phyloP scores from a whole-genome alignment of 2,797 vertebrate genomes.

The Hoplostethus atlanticus region DNA sequence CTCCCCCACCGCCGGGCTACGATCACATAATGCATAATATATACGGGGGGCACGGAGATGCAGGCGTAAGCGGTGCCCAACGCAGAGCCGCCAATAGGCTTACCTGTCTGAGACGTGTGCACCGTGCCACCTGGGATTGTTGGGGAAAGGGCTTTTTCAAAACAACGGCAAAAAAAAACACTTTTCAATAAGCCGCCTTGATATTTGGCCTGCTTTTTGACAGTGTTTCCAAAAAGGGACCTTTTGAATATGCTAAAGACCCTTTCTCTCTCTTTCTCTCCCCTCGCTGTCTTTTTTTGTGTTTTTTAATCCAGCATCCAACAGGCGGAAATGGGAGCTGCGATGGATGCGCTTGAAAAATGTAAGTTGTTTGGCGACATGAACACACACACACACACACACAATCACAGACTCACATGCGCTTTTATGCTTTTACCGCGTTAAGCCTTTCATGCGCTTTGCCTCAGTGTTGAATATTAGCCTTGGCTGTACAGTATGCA shows the following conservation, averaged over 20 bases:
- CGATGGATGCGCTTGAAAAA: conserved; percentile 98
- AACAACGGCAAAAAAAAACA: conserved; percentile 64
- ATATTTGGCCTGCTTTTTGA: conserved; percentile 41
- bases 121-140: conserved; percentile 71
- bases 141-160: conserved; percentile 50
- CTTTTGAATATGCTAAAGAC: conserved; percentile 72
- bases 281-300: conserved; percentile 34
- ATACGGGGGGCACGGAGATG: conserved; percentile 41
- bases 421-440: conserved; percentile 33
- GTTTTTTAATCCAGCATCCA: conserved; percentile 90
- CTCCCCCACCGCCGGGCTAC: conserved; percentile 47
- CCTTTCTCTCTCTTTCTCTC: conserved; percentile 30
- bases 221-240: conserved; percentile 48
- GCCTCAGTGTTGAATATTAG: conserved; percentile 63
- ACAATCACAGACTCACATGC: conserved; percentile 21
- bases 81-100: conserved; percentile 58
- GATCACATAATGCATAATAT: conserved; percentile 60
- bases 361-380: conserved; percentile 87
- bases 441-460: conserved; percentile 50
- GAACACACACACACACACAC: conserved; percentile 25
- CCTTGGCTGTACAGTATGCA: conserved; percentile 63
- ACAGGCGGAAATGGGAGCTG: conserved; percentile 99
- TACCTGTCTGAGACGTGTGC: conserved; percentile 62
- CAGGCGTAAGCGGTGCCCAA: conserved; percentile 58
- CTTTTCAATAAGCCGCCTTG: conserved; percentile 72